Base-by-base conservation (phyloP, 2,113 vertebrate species). In the Lota lota region DNA sequence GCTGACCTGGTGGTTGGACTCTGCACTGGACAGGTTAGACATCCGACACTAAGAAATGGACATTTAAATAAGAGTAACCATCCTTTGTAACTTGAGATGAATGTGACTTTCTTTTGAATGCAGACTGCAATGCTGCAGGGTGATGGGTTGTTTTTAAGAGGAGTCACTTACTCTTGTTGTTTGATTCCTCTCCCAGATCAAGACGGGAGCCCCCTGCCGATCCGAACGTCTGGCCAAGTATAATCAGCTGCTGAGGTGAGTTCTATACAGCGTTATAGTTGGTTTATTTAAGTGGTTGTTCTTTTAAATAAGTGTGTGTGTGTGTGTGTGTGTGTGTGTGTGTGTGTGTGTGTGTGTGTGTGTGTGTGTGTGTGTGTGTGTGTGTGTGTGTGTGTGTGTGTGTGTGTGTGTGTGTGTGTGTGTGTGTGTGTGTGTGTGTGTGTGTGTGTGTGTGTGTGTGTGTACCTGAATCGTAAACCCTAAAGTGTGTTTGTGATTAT, bases 181-280 rank as follows among this genome's bases (percentile, higher is more conserved):
- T 56, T 8, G 3, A 36, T 53, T 71, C 54, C 58, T 54, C 58
- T 69, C 74, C 19, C 87, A 99, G 97, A 99, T 99, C 78, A 99
- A 99, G 88, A 99, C 97, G 0, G 97, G 97, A 19, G 97, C 97
- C 21, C 96, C 97, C 0, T 99, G 97, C 93, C 87, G 96, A 78
- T 99, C 97, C 0, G 97, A 99, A 88, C 95, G 97, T 58, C 82
- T 98, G 85, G 97, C 97, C 77, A 99, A 99, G 88, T 99, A 99
- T 89, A 99, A 99, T 89, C 97, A 97, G 89, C 81, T 99, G 80
- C 93, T 99, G 77, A 96, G 97, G 97, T 97, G 75, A 91, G 85
- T 62, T 14, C 40, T 1, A 33, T 20, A 22, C 28, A 28, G 20
- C 64, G 67, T 64, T 1, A 17, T 2, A 19, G 7, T 56, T 15